Evolutionary conservation across 2,888 invertebrate species (phyloP), one percentile per base, ranked within the genome.

Genomic region (Orthosia incerta): DNA sequence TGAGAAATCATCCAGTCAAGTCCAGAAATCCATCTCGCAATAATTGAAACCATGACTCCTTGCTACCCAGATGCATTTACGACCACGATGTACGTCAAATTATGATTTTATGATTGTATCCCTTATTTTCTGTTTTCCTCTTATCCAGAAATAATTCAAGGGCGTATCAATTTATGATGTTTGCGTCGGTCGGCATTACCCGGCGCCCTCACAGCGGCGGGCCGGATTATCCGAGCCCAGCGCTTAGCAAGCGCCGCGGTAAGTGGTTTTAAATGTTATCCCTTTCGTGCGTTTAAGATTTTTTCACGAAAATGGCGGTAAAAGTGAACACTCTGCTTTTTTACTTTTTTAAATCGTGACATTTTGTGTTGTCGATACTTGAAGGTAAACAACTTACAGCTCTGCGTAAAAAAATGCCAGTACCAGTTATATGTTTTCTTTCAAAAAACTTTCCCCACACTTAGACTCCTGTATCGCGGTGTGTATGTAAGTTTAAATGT

Each of bases 241-340:
- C 71, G 77, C 56, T 76, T 65, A 51, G 71, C 57, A 57, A 71
- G 64, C 50, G 26, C 57, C 67, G 23, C 63, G 66, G 65, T 83
- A 76, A 83, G 85, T 83, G 83, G 79, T 83, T 83, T 84, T 76
- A 79, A 82, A 84, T 82, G 79, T 83, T 79, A 71, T 82, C 69
- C 73, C 72, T 75, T 83, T 81, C 67, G 80, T 75, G 72, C 72
- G 57, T 80, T 74, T 53, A 67, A 71, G 63, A 79, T 67, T 64
- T 76, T 80, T 79, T 67, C 56, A 51, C 62, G 63, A 76, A 66
- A 70, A 79, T 71, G n/a, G 57, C 51, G 48, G 61, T 70, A 20
- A 71, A 70, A 59, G 59, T 66, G 55, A 81, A 80, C 50, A 76
- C 46, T 62, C 46, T 18, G 57, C 57, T 50, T 68, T 75, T 74